Evolutionary conservation across 2,888 invertebrate species (phyloP).

Genomic region (Synanthedon tipuliformis): DNA sequence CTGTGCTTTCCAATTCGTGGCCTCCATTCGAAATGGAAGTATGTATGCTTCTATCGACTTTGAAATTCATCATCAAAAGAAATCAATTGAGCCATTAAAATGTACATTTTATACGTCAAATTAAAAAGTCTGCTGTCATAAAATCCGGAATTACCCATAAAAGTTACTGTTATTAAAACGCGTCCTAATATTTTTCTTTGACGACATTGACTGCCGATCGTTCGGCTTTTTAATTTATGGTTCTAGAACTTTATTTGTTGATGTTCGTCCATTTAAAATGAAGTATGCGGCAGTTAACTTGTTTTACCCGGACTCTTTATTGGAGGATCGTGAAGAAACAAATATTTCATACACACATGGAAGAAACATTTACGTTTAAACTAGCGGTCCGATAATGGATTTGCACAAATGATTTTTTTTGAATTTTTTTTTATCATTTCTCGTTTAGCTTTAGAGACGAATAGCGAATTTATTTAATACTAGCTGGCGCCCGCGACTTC

Average conservation of each 20-base stretch:
- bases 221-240: slow-evolving; percentile 1
- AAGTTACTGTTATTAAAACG: slow-evolving; percentile 19
- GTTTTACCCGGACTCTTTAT: neutral
- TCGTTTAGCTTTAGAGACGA: too few relatives aligned
- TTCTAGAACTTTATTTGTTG: neutral
- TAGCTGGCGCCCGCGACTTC: too few relatives aligned
- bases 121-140: slow-evolving; percentile 17
- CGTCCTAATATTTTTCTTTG: slow-evolving; percentile 15
- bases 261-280: neutral
- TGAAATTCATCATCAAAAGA: slow-evolving; percentile 3
- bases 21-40: too few relatives aligned
- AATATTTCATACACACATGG: too few relatives aligned
- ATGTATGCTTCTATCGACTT: neutral
- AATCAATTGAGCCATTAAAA: slow-evolving; percentile 4
- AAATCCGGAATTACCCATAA: slow-evolving; percentile 14
- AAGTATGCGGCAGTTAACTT: neutral
- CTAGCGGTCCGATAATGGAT: too few relatives aligned
- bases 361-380: too few relatives aligned
- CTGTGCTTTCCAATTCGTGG: too few relatives aligned
- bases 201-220: slow-evolving; percentile 18
- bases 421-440: too few relatives aligned
- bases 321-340: too few relatives aligned
- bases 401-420: too few relatives aligned
- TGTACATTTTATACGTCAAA: slow-evolving; percentile 13
- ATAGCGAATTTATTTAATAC: too few relatives aligned